Percentiles rank a stretch among this genome's conserved stretches.
These are phyloP conservation scores for Eulemur coronatus DNA, from an alignment of 2,797 vertebrate genomes.

Conservation along the genomic window DNA sequence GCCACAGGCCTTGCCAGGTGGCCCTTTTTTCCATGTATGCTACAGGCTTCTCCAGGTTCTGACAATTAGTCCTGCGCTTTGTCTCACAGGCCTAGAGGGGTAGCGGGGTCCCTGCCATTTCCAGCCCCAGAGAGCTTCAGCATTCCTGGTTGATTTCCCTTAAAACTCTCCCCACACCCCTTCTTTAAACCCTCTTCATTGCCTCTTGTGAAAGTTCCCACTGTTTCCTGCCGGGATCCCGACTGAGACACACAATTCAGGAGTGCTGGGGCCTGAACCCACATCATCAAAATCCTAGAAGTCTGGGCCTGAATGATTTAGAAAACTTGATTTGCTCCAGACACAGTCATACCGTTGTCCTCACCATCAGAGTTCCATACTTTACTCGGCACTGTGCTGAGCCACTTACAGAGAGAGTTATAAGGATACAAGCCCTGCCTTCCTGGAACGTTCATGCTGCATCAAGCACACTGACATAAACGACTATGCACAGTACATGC, in stretches of 20 bases:
- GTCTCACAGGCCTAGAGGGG: background rate
- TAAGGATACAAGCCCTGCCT: background rate
- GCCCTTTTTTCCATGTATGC: background rate
- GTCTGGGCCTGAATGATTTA: constrained; percentile 55
- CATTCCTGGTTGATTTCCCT: background rate
- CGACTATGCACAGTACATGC: too few species aligned
- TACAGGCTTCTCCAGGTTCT: background rate
- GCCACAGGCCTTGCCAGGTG: background rate
- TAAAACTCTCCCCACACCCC: background rate
- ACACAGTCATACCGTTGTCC: constrained; percentile 44
- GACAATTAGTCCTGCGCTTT: background rate
- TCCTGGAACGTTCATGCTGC: background rate
- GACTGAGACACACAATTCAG: too few species aligned
- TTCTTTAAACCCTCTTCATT: background rate
- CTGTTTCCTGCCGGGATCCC: too few species aligned
- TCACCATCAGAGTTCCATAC: background rate
- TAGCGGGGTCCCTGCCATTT: background rate
- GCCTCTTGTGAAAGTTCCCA: background rate
- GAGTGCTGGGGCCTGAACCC: too few species aligned
- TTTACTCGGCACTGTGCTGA: constrained; percentile 5
- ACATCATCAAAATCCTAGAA: too few species aligned
- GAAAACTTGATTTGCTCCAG: constrained; percentile 61
- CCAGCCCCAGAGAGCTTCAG: background rate
- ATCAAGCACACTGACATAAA: background rate
- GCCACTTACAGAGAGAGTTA: background rate